phyloP scores from a whole-genome alignment of 2,797 vertebrate genomes.

The Enteromius anoplus region DNA sequence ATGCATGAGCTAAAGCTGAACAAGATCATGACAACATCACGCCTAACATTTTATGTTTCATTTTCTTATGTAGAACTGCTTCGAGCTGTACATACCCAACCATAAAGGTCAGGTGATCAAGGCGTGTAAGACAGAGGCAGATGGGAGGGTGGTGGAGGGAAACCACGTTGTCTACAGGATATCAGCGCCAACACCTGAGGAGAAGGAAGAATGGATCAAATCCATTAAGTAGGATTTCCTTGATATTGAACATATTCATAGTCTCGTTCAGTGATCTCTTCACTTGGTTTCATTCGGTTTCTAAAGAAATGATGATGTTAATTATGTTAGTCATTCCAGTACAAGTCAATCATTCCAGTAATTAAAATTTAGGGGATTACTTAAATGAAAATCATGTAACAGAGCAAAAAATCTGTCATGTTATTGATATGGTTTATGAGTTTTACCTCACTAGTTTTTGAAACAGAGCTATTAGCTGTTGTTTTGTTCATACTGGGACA shows the following conservation, averaged over 20 bases:
- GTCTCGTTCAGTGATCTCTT: neutral
- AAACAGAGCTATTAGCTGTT: no score
- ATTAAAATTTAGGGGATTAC: neutral
- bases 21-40: neutral
- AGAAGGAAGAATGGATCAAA: conserved; percentile 99
- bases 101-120: conserved; percentile 98
- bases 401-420: neutral
- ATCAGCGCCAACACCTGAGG: conserved; percentile 94
- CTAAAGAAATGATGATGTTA: neutral
- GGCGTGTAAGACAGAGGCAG: conserved; percentile 97
- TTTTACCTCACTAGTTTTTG: neutral
- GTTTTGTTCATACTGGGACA: neutral
- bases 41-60: neutral
- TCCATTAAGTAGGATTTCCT: conserved; percentile 89
- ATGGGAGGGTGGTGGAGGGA: conserved; percentile 94
- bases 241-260: neutral
- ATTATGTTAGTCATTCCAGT: no score
- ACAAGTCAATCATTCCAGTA: neutral
- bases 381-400: neutral
- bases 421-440: neutral
- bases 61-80: conserved; percentile 85
- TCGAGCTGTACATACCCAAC: conserved; percentile 95
- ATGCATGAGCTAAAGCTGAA: neutral
- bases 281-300: neutral
- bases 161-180: conserved; percentile 98